These are phyloP conservation scores for Erebia aethiops DNA, from an alignment of 2,888 invertebrate species.

Conservation along the genomic window DNA sequence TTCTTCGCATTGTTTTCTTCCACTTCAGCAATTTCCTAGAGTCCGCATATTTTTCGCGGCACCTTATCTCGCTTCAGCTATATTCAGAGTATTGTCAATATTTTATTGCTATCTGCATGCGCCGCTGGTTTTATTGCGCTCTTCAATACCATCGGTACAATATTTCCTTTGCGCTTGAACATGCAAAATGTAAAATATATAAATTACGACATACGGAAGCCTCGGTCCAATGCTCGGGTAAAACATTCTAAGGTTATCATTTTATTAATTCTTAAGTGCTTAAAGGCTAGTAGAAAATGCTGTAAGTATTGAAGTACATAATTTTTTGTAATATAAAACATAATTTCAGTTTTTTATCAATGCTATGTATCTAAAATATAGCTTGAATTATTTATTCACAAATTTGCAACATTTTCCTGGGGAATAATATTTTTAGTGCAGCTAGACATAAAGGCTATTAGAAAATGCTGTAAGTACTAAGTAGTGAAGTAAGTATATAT, in stretches of 20 bases:
- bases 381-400: slow-evolving; percentile 4
- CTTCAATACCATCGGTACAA: slow-evolving; percentile 48
- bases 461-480: no score
- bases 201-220: slow-evolving; percentile 39
- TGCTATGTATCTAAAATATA: not conserved
- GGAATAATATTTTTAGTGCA: slow-evolving; percentile 32
- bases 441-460: no score
- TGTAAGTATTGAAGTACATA: no score
- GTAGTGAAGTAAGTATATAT: no score
- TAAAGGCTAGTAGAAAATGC: no score
- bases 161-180: slow-evolving; percentile 49
- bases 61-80: slow-evolving; percentile 41
- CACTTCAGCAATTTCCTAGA: not conserved
- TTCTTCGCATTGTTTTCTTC: no score
- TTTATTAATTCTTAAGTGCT: not conserved
- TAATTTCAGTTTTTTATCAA: no score
- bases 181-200: slow-evolving; percentile 39
- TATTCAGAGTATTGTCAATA: slow-evolving; percentile 55
- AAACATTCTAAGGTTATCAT: slow-evolving; percentile 1
- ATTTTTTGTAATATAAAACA: no score
- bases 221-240: slow-evolving; percentile 1
- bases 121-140: slow-evolving; percentile 47
- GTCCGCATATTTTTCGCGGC: slow-evolving; percentile 40
- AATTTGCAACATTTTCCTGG: slow-evolving; percentile 21
- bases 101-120: slow-evolving; percentile 59